phyloP scores from a whole-genome alignment of 2,113 vertebrate species.

The Boulengeromyrus knoepffleri region DNA sequence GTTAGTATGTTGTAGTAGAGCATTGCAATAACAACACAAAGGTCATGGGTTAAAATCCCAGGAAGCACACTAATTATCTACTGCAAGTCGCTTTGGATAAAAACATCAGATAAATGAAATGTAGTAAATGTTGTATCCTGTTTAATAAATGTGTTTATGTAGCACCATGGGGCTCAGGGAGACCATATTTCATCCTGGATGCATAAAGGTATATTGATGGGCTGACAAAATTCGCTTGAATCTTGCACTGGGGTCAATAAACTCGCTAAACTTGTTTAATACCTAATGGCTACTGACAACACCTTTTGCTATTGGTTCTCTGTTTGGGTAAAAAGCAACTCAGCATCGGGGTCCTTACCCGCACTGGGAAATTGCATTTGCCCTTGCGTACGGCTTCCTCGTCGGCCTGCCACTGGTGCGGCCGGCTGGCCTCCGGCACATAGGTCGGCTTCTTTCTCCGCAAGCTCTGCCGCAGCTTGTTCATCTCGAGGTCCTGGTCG shows the following conservation, averaged over 20 bases:
- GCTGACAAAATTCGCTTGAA: not conserved
- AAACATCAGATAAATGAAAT: not conserved
- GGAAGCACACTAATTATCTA: not conserved
- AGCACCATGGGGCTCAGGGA: not conserved
- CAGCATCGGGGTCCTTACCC: slow-evolving; percentile 57
- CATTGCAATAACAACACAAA: not conserved
- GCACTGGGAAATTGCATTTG: slow-evolving; percentile 79
- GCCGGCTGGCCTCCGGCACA: slow-evolving; percentile 80
- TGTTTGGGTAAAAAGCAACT: not conserved
- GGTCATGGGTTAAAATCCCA: not conserved
- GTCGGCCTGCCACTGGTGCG: slow-evolving; percentile 86
- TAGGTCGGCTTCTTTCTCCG: slow-evolving; percentile 83
- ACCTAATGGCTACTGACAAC: not conserved
- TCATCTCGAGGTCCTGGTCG: slow-evolving; percentile 74
- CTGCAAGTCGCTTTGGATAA: not conserved
- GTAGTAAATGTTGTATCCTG: not conserved
- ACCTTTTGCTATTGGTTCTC: not conserved
- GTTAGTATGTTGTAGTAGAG: not conserved
- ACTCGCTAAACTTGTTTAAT: not conserved
- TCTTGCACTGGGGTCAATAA: not conserved
- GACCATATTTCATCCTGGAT: not conserved
- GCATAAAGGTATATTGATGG: not conserved
- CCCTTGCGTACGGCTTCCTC: slow-evolving; percentile 84
- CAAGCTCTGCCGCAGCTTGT: slow-evolving; percentile 88
- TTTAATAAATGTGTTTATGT: too few relatives aligned